phyloP scores from a whole-genome alignment of 2,113 vertebrate species.

The Pygoscelis adeliae region DNA sequence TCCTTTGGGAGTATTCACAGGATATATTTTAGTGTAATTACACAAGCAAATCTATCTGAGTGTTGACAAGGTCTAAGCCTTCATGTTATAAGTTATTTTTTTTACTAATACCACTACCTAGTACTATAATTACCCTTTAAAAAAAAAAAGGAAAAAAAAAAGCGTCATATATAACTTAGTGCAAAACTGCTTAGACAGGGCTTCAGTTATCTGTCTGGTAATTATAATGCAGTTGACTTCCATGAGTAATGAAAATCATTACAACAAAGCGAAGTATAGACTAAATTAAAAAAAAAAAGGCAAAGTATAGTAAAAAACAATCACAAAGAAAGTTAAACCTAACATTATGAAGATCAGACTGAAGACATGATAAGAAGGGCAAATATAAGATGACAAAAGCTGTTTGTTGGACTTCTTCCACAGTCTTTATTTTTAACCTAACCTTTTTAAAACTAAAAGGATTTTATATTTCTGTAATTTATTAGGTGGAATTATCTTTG shows the following conservation, averaged over 20 bases:
- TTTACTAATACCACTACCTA: neutral
- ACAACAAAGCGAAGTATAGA: neutral
- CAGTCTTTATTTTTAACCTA: neutral
- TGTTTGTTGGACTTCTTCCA: neutral
- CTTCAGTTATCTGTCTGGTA: neutral
- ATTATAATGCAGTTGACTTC: neutral
- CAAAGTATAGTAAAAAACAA: neutral
- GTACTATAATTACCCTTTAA: neutral
- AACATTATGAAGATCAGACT: neutral
- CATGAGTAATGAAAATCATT: neutral
- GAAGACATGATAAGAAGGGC: neutral
- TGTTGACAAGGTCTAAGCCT: neutral
- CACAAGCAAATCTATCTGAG: neutral
- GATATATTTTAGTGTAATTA: neutral
- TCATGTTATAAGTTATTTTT: neutral
- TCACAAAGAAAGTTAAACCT: neutral
- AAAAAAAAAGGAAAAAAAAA: accelerated
- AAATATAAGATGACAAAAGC: neutral
- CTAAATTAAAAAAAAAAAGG: neutral
- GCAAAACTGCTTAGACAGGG: neutral
- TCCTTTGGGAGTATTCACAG: neutral
- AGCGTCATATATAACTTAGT: neutral
- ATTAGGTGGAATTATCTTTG: neutral
- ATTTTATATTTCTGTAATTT: neutral
- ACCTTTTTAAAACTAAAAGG: neutral